These are phyloP conservation scores for Arenicola marina DNA, from an alignment of 2,888 invertebrate genomes.

Conservation along the genomic window DNA sequence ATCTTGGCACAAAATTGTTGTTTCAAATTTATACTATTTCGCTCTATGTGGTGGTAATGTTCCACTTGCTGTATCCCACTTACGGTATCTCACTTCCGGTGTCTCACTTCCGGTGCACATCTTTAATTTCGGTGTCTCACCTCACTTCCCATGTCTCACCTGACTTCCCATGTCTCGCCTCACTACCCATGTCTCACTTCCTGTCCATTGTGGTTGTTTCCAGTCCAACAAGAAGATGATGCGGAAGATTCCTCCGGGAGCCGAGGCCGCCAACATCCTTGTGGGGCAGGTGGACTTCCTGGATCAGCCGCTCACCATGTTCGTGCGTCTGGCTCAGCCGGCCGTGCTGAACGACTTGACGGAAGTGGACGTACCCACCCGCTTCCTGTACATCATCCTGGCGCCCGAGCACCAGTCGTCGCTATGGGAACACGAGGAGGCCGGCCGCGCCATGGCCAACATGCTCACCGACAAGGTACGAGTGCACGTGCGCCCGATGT, in stretches of 20 bases:
- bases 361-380: constrained; percentile 31
- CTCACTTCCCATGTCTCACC: too few species aligned
- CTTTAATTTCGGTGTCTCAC: too few species aligned
- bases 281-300: constrained; percentile 77
- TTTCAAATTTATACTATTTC: too few species aligned
- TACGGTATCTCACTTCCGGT: too few species aligned
- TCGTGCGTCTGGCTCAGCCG: constrained; percentile 25
- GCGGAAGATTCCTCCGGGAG: constrained; percentile 90
- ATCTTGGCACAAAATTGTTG: too few species aligned
- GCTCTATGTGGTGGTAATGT: too few species aligned
- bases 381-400: constrained; percentile 71
- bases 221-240: constrained; percentile 46
- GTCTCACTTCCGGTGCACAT: too few species aligned
- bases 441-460: constrained; percentile 94
- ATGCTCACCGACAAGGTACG: constrained; percentile 82
- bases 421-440: constrained; percentile 82
- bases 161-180: too few species aligned
- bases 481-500: neutral
- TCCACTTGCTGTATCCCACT: too few species aligned
- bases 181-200: too few species aligned
- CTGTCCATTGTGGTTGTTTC: too few species aligned
- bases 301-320: constrained; percentile 27
- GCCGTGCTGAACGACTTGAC: constrained; percentile 32
- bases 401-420: constrained; percentile 71
- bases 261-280: constrained; percentile 95